Conservation (phyloP, 2,113 vertebrate genomes). For the Pogona vitticeps region DNA sequence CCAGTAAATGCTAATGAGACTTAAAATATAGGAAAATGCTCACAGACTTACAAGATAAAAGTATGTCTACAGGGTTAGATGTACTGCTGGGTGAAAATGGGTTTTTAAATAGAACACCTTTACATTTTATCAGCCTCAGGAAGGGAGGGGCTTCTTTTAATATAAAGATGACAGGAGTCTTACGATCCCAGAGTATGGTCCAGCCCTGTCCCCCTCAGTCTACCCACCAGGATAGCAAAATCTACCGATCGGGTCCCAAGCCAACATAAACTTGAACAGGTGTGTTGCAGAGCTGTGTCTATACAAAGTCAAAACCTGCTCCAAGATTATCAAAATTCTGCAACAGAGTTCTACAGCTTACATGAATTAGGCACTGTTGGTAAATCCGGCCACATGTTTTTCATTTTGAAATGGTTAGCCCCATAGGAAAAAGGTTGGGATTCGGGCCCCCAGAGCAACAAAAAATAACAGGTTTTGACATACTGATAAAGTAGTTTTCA, state of each 20-base stretch:
- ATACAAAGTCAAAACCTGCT: background rate
- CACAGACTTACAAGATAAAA: background rate
- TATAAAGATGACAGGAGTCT: background rate
- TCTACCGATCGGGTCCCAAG: background rate
- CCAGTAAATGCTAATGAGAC: background rate
- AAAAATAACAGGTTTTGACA: background rate
- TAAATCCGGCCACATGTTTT: background rate
- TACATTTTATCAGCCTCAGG: background rate
- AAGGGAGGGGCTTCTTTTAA: background rate
- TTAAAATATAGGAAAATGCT: background rate
- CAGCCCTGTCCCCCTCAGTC: no score
- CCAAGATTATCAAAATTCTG: background rate
- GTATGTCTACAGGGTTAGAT: background rate
- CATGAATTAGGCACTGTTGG: background rate
- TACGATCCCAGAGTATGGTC: background rate
- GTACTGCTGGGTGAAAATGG: background rate
- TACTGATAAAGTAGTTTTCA: background rate
- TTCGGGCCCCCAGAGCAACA: background rate
- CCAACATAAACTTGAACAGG: no score
- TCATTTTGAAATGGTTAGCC: background rate
- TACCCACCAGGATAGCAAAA: background rate
- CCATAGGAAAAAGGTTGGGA: background rate
- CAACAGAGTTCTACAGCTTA: no score
- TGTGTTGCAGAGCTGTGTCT: background rate
- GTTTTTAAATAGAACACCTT: background rate